phyloP scores from a whole-genome alignment of 2,797 vertebrate genomes.

The Epinephelus awoara region DNA sequence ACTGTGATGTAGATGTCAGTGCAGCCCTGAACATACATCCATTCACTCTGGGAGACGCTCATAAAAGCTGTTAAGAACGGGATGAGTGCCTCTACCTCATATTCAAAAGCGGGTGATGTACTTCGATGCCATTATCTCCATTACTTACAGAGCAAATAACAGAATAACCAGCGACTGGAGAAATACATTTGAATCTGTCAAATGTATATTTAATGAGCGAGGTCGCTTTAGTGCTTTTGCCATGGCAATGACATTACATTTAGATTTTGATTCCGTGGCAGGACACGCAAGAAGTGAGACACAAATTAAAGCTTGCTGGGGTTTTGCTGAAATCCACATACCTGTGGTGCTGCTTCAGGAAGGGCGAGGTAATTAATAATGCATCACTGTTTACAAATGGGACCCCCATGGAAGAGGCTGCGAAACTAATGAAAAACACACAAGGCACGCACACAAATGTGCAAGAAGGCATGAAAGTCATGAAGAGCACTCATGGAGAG shows the following conservation, averaged over 20 bases:
- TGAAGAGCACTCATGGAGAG: not conserved
- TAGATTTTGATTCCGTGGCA: slow-evolving; percentile 52
- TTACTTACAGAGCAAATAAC: slow-evolving; percentile 65
- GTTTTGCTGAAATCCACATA: slow-evolving; percentile 56
- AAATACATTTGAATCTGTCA: slow-evolving; percentile 62
- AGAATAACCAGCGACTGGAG: slow-evolving; percentile 58
- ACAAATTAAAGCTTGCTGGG: slow-evolving; percentile 37
- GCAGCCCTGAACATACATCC: slow-evolving; percentile 15
- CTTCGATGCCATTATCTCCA: slow-evolving; percentile 68
- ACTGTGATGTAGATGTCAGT: slow-evolving; percentile 7
- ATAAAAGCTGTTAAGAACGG: slow-evolving; percentile 49
- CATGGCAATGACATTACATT: slow-evolving; percentile 54
- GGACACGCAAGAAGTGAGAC: slow-evolving; percentile 36
- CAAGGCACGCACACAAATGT: slow-evolving; percentile 13
- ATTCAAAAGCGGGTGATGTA: slow-evolving; percentile 38
- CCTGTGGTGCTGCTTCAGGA: slow-evolving; percentile 54
- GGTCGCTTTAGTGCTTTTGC: slow-evolving; percentile 47
- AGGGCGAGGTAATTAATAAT: slow-evolving; percentile 53
- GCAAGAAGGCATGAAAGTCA: not conserved
- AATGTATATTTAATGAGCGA: slow-evolving; percentile 75
- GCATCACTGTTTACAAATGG: slow-evolving; percentile 58
- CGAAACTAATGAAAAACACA: slow-evolving; percentile 46
- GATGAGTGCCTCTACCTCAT: slow-evolving; percentile 39
- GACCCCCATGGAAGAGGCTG: slow-evolving; percentile 21
- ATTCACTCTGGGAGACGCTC: slow-evolving; percentile 20